phyloP scores from a whole-genome alignment of 2,888 invertebrate species.

The Ormyrus rosae region DNA sequence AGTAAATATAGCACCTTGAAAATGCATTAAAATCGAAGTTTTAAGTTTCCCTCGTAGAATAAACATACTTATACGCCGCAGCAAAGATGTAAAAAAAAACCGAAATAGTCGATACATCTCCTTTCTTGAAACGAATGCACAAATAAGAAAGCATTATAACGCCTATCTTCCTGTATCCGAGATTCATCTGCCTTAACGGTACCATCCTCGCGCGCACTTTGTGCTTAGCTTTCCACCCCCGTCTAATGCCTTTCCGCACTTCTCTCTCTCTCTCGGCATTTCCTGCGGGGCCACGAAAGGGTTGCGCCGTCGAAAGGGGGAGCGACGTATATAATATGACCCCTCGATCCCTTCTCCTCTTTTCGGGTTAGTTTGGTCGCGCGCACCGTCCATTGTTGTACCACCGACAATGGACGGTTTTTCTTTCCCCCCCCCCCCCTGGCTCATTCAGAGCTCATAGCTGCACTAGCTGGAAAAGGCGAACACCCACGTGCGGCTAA shows the following conservation, averaged over 20 bases:
- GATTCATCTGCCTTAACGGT: no score
- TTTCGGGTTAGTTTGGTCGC: neutral
- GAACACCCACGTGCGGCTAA: conserved; percentile 52
- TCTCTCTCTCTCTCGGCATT: neutral
- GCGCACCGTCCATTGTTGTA: neutral
- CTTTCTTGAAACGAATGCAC: no score
- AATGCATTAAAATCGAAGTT: no score
- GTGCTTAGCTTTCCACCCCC: conserved; percentile 15
- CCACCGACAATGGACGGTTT: conserved; percentile 14
- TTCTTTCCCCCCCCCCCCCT: conserved; percentile 9
- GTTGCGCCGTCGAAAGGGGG: conserved; percentile 8
- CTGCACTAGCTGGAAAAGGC: conserved; percentile 50
- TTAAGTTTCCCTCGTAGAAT: no score
- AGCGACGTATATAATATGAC: neutral
- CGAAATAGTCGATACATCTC: no score
- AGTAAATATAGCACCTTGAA: no score
- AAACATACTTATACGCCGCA: no score
- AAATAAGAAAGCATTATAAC: no score
- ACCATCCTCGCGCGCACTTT: neutral
- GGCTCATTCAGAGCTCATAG: neutral
- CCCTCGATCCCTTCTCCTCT: neutral
- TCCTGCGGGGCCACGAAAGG: neutral
- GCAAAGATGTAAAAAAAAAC: no score
- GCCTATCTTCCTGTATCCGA: neutral
- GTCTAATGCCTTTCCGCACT: conserved; percentile 28